Percentiles rank a stretch among this genome's conserved stretches.
These are phyloP conservation scores for Molossus molossus DNA, from an alignment of 2,797 vertebrate species.

Conservation along the genomic window DNA sequence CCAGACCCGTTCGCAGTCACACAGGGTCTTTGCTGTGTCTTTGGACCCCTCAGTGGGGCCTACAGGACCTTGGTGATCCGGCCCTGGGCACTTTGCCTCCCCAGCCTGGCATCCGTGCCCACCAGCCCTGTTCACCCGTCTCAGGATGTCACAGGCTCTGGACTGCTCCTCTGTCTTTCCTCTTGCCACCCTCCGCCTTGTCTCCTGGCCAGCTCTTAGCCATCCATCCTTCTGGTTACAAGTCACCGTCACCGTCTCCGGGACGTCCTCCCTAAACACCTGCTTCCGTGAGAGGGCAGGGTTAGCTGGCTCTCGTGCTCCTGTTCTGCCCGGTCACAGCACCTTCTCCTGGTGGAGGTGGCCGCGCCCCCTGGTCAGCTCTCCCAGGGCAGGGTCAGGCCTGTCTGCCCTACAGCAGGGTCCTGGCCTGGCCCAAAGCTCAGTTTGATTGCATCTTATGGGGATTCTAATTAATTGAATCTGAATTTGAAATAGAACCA, in stretches of 20 bases:
- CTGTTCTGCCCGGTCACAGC: not conserved
- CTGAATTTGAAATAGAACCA: constrained; percentile 40
- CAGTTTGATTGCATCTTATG: not conserved
- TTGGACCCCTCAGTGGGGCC: not conserved
- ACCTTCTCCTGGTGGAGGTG: not conserved
- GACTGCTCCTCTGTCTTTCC: not conserved
- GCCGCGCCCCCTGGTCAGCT: not conserved
- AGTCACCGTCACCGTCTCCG: not conserved
- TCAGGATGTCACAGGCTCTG: not conserved
- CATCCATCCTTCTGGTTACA: not conserved
- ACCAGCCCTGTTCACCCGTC: not conserved
- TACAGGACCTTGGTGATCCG: not conserved
- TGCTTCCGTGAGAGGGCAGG: not conserved
- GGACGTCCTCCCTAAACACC: not conserved
- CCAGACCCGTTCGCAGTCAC: not conserved
- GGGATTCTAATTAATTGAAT: not conserved
- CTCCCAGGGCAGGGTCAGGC: not conserved
- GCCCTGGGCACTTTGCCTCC: not conserved
- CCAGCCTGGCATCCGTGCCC: not conserved
- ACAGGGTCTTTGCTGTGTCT: not conserved
- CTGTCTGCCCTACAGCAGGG: not conserved
- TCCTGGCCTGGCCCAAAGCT: not conserved
- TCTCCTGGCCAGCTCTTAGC: not conserved
- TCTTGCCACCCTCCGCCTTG: not conserved
- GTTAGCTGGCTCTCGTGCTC: not conserved